Conservation (phyloP, 2,113 vertebrate species). For the Mystacornis crossleyi region DNA sequence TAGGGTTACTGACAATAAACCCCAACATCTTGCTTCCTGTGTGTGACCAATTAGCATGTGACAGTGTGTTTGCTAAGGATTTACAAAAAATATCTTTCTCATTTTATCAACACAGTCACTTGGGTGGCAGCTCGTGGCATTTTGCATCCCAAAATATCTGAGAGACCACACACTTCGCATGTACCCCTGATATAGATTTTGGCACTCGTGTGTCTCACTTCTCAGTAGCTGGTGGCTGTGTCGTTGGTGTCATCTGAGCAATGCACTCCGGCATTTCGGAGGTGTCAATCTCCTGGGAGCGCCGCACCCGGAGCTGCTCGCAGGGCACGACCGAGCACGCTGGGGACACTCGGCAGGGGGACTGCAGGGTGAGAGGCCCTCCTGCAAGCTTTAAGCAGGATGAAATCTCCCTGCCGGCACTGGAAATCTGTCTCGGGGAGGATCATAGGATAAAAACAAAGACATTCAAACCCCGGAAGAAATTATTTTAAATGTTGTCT, state of each 20-base stretch:
- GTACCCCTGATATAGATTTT: not conserved
- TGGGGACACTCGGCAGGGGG: not conserved
- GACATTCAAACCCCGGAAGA: not conserved
- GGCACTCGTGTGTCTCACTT: accelerated
- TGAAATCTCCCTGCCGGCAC: not conserved
- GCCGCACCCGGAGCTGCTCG: not conserved
- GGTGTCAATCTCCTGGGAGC: not conserved
- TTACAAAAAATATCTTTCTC: not conserved
- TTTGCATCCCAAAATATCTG: not conserved
- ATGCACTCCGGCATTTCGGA: not conserved
- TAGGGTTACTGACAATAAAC: not conserved
- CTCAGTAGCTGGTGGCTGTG: not conserved
- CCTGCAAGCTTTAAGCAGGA: not conserved
- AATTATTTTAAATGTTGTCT: not conserved
- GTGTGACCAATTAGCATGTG: not conserved
- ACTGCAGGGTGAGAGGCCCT: not conserved
- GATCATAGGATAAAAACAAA: not conserved
- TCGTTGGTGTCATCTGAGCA: not conserved
- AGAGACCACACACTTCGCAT: not conserved
- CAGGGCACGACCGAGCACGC: not conserved
- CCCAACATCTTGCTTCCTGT: not conserved
- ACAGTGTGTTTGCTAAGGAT: not conserved
- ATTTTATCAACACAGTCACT: not conserved
- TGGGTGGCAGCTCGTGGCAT: not conserved
- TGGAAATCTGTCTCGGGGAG: not conserved